Conservation (phyloP, 2,797 vertebrate genomes). For the Chaetodon trifasciatus region DNA sequence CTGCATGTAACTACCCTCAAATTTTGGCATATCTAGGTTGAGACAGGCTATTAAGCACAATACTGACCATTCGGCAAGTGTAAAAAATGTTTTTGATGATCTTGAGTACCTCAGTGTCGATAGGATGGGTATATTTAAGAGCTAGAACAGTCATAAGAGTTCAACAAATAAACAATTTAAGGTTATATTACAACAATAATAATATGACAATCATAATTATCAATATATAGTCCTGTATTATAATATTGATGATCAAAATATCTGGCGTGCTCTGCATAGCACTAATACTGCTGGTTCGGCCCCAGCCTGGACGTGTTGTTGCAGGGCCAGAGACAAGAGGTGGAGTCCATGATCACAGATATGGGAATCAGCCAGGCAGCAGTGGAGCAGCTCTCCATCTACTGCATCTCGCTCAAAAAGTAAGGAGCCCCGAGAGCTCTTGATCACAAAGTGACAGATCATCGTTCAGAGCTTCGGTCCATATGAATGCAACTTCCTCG, state of each 20-base stretch:
- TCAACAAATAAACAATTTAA: neutral
- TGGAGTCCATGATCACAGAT: constrained; percentile 96
- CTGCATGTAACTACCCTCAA: neutral
- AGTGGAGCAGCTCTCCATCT: constrained; percentile 95
- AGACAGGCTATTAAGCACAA: neutral
- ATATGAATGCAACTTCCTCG: neutral
- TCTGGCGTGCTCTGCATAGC: neutral
- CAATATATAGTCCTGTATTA: neutral
- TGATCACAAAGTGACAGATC: neutral
- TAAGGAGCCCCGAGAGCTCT: constrained; percentile 67
- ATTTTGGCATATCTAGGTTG: neutral
- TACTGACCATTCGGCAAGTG: neutral
- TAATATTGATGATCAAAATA: neutral
- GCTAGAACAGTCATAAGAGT: neutral
- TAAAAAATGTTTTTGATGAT: neutral
- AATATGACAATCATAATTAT: neutral
- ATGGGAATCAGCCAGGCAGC: constrained; percentile 92
- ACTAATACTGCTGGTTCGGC: constrained; percentile 28
- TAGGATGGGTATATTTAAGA: neutral
- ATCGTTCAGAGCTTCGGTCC: neutral
- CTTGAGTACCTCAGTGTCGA: neutral
- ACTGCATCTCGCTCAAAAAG: constrained; percentile 98
- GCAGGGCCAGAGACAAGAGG: constrained; percentile 92
- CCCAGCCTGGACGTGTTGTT: constrained; percentile 91
- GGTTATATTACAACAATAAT: neutral